phyloP scores from a whole-genome alignment of 2,113 vertebrate species.

The Rhagologus leucostigma region DNA sequence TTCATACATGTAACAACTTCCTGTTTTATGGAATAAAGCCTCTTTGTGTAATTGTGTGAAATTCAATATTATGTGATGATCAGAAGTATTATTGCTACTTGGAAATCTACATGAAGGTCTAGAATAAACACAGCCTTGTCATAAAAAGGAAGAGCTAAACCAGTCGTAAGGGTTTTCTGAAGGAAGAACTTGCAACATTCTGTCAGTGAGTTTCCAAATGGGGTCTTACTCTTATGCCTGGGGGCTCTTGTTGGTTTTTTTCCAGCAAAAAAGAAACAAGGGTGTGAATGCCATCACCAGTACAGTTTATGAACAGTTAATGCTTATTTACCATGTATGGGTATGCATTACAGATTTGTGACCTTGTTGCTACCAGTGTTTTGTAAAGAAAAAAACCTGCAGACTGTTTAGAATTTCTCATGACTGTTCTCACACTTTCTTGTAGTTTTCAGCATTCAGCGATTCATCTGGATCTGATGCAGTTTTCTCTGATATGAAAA shows the following conservation, averaged over 20 bases:
- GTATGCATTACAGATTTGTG: background rate
- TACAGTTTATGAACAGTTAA: background rate
- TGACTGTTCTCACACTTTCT: background rate
- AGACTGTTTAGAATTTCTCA: background rate
- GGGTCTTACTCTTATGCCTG: background rate
- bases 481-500: background rate
- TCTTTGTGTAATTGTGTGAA: background rate
- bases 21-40: background rate
- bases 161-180: background rate
- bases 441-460: background rate
- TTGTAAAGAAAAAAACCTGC: background rate
- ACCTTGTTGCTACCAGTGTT: background rate
- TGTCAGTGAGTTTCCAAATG: background rate
- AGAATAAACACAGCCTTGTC: background rate
- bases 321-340: background rate
- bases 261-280: background rate
- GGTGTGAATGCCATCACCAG: background rate
- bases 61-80: accelerated
- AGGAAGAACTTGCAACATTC: background rate
- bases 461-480: background rate
- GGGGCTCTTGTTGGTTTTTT: background rate
- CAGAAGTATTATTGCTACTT: background rate
- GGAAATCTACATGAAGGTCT: background rate
- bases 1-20: background rate
- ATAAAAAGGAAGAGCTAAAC: background rate